Evolutionary conservation across 2,113 vertebrate species (phyloP).

Genomic region (Caranx ignobilis): DNA sequence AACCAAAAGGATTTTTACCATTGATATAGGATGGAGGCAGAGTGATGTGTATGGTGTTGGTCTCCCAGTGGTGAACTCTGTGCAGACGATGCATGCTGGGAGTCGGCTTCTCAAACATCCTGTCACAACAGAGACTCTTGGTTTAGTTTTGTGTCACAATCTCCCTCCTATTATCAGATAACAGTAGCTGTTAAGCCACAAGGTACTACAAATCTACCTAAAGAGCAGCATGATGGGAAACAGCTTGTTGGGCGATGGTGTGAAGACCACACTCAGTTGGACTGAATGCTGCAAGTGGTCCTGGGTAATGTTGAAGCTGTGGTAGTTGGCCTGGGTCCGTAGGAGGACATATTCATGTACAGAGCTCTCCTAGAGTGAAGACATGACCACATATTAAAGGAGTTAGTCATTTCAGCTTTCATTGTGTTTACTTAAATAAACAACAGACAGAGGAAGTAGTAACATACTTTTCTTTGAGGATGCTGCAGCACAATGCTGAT

Average conservation of each 20-base stretch:
- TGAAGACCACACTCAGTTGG: conserved; percentile 81
- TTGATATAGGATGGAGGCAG: conserved; percentile 73
- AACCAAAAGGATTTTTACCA: conserved; percentile 57
- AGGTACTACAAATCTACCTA: conserved; percentile 74
- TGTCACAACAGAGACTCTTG: conserved; percentile 47
- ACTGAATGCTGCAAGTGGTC: conserved; percentile 76
- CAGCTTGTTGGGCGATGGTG: conserved; percentile 9
- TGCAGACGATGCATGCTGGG: conserved; percentile 81
- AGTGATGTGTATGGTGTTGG: conserved; percentile 68
- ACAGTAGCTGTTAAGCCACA: background rate
- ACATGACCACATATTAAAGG: background rate
- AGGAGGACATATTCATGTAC: conserved; percentile 58
- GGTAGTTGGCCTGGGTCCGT: conserved; percentile 77
- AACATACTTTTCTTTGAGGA: conserved; percentile 70
- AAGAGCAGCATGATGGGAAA: conserved; percentile 88
- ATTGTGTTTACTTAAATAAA: background rate
- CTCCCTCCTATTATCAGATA: background rate
- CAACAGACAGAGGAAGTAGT: background rate
- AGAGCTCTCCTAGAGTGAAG: conserved; percentile 46
- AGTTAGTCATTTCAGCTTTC: background rate
- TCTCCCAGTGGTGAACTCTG: conserved; percentile 77
- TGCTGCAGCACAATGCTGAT: conserved; percentile 76
- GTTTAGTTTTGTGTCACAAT: background rate
- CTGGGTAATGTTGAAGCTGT: conserved; percentile 81
- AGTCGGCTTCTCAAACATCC: conserved; percentile 85